These are phyloP conservation scores for Malthinus seriepunctatus DNA, from an alignment of 2,888 invertebrate species.

Conservation along the genomic window DNA sequence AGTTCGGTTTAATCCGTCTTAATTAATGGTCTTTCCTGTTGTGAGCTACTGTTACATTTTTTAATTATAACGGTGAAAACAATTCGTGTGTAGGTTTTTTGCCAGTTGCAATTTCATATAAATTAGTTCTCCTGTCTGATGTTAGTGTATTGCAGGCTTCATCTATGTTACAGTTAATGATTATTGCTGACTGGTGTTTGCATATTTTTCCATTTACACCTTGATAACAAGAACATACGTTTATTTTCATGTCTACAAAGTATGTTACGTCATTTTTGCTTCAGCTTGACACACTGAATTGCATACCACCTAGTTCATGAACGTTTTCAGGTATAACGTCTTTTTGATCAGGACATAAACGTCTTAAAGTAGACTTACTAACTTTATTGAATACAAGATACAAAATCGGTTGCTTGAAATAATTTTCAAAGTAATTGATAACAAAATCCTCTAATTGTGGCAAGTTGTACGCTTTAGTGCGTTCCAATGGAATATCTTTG, in stretches of 20 bases:
- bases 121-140: not conserved
- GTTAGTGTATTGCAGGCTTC: not conserved
- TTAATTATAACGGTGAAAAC: not conserved
- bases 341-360: constrained; percentile 2
- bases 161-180: not conserved
- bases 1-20: not conserved
- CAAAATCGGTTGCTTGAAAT: constrained; percentile 10
- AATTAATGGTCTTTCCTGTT: not conserved
- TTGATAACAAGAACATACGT: not conserved
- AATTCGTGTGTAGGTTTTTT: not conserved
- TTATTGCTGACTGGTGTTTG: not conserved
- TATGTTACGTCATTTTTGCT: not conserved
- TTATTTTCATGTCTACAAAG: not conserved
- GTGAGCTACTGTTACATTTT: not conserved
- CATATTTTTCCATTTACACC: constrained; percentile 7
- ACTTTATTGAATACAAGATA: constrained; percentile 2
- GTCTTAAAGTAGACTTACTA: not conserved
- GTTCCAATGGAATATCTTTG: constrained; percentile 24
- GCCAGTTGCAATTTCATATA: not conserved
- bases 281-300: not conserved
- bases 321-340: not conserved
- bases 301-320: not conserved
- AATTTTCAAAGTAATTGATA: constrained; percentile 8
- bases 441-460: constrained; percentile 12
- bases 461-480: constrained; percentile 21